Evolutionary conservation across 2,888 invertebrate genomes (phyloP), one percentile per base, ranked within the genome.

Genomic region (Coelinius sp.): DNA sequence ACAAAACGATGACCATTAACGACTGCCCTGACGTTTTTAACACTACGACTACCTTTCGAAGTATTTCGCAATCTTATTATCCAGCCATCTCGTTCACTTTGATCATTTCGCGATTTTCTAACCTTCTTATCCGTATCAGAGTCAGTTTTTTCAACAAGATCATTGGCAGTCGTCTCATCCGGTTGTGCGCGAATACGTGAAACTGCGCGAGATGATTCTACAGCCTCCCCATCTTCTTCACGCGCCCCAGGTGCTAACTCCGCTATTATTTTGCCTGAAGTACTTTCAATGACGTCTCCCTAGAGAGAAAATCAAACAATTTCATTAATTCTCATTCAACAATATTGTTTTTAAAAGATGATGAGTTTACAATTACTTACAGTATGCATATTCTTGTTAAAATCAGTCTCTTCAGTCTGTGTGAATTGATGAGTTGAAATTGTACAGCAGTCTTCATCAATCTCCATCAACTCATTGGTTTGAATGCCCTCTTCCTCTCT

Each of bases 81-180:
- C 80, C 82, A 79, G 73, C 78, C 80, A 75, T 81, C 81, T 63
- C 75, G 79, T 70, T 81, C 80, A 67, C 74, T 76, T 67, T 68
- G 64, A 10, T 59, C 59, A 68, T 70, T 76, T 76, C 74, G 76
- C 73, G 74, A 77, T 77, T 81, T 79, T 80, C 85, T 85, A 84
- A 85, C 85, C 85, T 85, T 84, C 81, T 82, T 83, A 73, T 81
- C 80, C 70, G 74, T 65, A 44, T 81, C 77, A 62, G 75, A 73
- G 70, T 81, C 78, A 71, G 35, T 62, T 62, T 59, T 59, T 59
- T 44, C 41, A 62, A 81, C 75, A 63, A 77, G 73, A 24, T 81
- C 67, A 71, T 77, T 78, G 35, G 67, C 73, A 41, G 71, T 62
- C 46, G 73, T 70, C 31, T 71, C 71, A 27, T 73, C 68, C 12